phyloP scores from a whole-genome alignment of 2,888 invertebrate species.

The Acanthosepion lycidas region DNA sequence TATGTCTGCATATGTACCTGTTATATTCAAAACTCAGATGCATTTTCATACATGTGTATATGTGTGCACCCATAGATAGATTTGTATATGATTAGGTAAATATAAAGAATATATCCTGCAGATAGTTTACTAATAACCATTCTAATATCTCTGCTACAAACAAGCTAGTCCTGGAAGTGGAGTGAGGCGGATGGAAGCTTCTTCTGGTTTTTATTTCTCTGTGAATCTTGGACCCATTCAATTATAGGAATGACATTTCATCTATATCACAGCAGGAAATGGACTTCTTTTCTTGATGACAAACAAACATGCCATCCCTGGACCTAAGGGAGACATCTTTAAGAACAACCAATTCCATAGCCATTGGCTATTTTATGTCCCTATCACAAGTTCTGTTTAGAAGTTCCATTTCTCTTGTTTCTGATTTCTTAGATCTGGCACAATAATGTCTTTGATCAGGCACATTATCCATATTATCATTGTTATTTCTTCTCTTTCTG shows the following conservation, averaged over 20 bases:
- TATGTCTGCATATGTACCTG: neutral
- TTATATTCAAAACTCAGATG: neutral
- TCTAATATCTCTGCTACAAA: constrained; percentile 16
- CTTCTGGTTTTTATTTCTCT: constrained; percentile 16
- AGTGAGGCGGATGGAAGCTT: neutral
- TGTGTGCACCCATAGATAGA: too few relatives aligned
- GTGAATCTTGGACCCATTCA: neutral
- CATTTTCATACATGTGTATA: too few relatives aligned
- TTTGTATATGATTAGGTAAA: neutral
- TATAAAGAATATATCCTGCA: constrained; percentile 13
- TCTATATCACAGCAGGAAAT: constrained; percentile 33
- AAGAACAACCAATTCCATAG: neutral
- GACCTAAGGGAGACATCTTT: neutral
- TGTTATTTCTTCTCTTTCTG: neutral
- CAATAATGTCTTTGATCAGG: neutral
- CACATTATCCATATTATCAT: constrained; percentile 16
- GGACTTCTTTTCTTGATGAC: constrained; percentile 14
- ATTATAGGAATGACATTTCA: constrained; percentile 11
- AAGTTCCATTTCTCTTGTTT: neutral
- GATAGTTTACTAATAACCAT: neutral
- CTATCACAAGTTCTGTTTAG: neutral
- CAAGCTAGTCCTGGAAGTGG: neutral
- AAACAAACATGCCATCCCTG: neutral
- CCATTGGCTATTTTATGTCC: neutral
- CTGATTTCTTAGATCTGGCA: neutral